A percentile compares a stretch with the other conserved stretches of the same genome.
These are phyloP conservation scores for Caenorhabditis uteleia DNA, from an alignment of 2,888 invertebrate species.

Conservation along the genomic window DNA sequence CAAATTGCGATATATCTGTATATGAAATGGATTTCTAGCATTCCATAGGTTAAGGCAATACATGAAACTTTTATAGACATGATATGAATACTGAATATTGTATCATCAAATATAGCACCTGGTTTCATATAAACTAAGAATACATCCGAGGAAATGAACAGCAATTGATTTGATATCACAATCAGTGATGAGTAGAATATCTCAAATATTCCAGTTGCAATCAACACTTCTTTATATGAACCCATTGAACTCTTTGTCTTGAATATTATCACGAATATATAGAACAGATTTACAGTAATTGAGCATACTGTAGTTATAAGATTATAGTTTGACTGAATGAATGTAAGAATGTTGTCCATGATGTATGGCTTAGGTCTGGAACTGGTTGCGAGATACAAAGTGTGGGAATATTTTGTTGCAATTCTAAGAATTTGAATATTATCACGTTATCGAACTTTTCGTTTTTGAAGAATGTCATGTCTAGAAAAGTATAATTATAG, in stretches of 20 bases:
- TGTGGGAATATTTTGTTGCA: too few species aligned
- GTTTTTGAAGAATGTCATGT: too few species aligned
- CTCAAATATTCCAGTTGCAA: not conserved
- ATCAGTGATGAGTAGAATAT: not conserved
- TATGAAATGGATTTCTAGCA: conserved; percentile 1
- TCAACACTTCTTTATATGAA: not conserved
- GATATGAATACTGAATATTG: not conserved
- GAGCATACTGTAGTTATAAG: not conserved
- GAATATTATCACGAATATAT: not conserved
- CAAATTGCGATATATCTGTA: conserved; percentile 4
- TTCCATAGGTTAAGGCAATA: conserved; percentile 2
- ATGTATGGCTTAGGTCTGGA: too few species aligned
- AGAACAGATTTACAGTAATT: not conserved
- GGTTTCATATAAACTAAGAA: conserved; percentile 2
- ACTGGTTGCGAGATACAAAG: too few species aligned
- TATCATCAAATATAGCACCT: conserved; percentile 1
- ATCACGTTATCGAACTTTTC: too few species aligned
- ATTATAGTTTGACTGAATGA: not conserved
- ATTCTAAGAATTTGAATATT: too few species aligned
- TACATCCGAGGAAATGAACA: not conserved
- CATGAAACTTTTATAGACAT: conserved; percentile 3
- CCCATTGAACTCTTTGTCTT: conserved; percentile 1
- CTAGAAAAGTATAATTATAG: too few species aligned
- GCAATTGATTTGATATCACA: conserved; percentile 1
- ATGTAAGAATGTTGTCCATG: too few species aligned